Conservation (phyloP, 2,888 invertebrate species). For the Ferrisia virgata region DNA sequence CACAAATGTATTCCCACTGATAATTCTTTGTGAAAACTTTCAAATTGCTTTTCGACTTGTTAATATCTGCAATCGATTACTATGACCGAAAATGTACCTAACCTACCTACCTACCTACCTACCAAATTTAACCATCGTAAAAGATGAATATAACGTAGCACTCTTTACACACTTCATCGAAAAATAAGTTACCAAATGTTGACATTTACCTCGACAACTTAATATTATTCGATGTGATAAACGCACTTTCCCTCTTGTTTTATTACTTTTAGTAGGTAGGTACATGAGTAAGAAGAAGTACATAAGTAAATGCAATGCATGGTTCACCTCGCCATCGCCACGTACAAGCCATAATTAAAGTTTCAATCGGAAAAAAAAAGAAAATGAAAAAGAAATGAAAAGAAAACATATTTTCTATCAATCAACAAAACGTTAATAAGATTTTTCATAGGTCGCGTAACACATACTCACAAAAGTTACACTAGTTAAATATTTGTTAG, state of each 20-base stretch:
- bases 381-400: too few relatives aligned
- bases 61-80: not conserved
- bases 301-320: too few relatives aligned
- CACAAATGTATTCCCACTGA: slow-evolving; percentile 9
- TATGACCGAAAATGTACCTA: not conserved
- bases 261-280: too few relatives aligned
- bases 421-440: not conserved
- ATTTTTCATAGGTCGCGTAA: not conserved
- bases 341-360: not conserved
- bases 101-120: too few relatives aligned
- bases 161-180: not conserved
- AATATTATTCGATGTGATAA: not conserved
- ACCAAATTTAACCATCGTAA: not conserved
- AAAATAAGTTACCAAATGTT: not conserved
- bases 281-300: too few relatives aligned
- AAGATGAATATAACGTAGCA: not conserved
- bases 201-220: not conserved
- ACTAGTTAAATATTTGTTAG: not conserved
- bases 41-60: slow-evolving; percentile 1
- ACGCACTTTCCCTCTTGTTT: not conserved
- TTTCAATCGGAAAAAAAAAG: not conserved
- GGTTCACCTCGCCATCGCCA: too few relatives aligned
- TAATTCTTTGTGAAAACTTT: slow-evolving; percentile 1
- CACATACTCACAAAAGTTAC: not conserved
- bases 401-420: not conserved